A percentile compares a stretch with the other conserved stretches of the same genome.
Conservation (phyloP, 2,797 vertebrate genomes). For the Falco novaeseelandiae region DNA sequence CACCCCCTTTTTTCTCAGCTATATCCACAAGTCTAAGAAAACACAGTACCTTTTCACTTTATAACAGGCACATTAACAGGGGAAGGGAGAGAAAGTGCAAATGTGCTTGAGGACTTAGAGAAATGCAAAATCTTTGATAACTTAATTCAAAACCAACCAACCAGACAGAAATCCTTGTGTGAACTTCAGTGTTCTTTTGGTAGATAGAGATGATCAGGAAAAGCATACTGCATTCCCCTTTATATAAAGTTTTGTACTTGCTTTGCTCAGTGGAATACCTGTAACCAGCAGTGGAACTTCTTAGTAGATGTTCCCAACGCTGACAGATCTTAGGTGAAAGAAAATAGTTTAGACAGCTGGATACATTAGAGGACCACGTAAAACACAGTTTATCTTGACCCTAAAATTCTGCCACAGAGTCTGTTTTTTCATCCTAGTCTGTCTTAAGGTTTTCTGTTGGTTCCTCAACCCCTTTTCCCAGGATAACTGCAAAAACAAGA, state of each 20-base stretch:
- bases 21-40: not conserved
- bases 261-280: not conserved
- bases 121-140: not conserved
- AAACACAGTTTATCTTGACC: not conserved
- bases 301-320: not conserved
- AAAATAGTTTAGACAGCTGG: not conserved
- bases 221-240: not conserved
- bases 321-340: not conserved
- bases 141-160: not conserved
- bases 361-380: not conserved
- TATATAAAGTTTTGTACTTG: not conserved
- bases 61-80: not conserved
- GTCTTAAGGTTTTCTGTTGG: not conserved
- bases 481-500: not conserved
- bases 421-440: not conserved
- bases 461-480: not conserved
- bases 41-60: not conserved
- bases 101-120: not conserved
- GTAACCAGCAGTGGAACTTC: not conserved
- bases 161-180: not conserved
- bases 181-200: not conserved
- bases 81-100: not conserved
- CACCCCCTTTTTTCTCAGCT: not conserved
- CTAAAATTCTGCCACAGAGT: not conserved
- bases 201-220: not conserved